Conservation (phyloP, 2,797 vertebrate species). For the Diplodus puntazzo region DNA sequence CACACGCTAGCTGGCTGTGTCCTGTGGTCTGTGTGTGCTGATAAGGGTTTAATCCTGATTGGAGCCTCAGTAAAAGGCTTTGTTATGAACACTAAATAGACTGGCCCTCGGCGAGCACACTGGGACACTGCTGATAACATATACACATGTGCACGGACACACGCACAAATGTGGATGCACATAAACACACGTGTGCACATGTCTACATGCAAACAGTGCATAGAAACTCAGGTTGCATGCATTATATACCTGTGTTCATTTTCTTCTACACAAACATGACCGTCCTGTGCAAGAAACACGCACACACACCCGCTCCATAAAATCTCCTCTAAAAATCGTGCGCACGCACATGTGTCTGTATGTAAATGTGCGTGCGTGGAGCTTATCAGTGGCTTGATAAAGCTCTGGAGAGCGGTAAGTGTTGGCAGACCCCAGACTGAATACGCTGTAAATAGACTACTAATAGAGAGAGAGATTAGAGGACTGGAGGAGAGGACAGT, state of each 20-base stretch:
- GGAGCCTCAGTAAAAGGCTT: constrained; percentile 84
- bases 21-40: constrained; percentile 83
- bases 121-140: constrained; percentile 81
- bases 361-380: constrained; percentile 63
- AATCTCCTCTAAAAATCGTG: constrained; percentile 43
- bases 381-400: constrained; percentile 79
- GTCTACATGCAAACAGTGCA: constrained; percentile 24
- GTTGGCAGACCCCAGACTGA: constrained; percentile 77
- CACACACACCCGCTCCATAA: constrained; percentile 17
- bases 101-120: constrained; percentile 84
- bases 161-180: constrained; percentile 45
- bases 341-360: constrained; percentile 43
- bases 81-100: constrained; percentile 88
- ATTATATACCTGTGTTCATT: constrained; percentile 37
- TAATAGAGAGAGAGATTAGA: constrained; percentile 81
- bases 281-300: too few species aligned
- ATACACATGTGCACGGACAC: constrained; percentile 63
- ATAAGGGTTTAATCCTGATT: constrained; percentile 86
- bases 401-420: constrained; percentile 78
- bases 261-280: too few species aligned
- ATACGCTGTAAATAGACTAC: constrained; percentile 83
- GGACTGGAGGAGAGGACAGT: constrained; percentile 73
- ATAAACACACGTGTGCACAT: constrained; percentile 45
- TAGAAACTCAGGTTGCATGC: constrained; percentile 9
- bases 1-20: constrained; percentile 73